A percentile compares a stretch with the other conserved stretches of the same genome.
Evolutionary conservation across 2,113 vertebrate species (phyloP).

Genomic region (Chaetodon auriga): DNA sequence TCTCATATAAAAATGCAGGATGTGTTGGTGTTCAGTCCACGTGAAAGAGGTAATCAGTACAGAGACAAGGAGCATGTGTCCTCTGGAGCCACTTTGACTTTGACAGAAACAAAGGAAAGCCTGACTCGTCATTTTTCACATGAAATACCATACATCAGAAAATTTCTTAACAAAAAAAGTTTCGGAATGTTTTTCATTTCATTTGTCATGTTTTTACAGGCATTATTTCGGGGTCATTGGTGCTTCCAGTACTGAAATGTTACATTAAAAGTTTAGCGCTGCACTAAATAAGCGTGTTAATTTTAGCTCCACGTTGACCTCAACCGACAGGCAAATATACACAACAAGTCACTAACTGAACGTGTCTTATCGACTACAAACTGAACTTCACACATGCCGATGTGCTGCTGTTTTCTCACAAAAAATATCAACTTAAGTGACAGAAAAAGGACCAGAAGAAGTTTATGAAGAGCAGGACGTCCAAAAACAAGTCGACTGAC

Average conservation of each 20-base stretch:
- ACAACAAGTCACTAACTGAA: not conserved
- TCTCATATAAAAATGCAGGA: not conserved
- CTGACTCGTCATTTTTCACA: slow-evolving; percentile 18
- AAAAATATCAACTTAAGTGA: not conserved
- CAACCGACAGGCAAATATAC: not conserved
- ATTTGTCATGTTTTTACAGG: not conserved
- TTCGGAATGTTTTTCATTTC: not conserved
- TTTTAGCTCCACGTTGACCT: slow-evolving; percentile 13
- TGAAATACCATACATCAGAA: not conserved
- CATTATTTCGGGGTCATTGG: not conserved
- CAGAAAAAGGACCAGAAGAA: not conserved
- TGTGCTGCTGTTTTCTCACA: too few species aligned
- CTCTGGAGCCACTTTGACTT: slow-evolving; percentile 23
- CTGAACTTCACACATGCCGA: not conserved
- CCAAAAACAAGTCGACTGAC: not conserved
- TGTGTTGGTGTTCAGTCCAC: not conserved
- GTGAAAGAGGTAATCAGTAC: not conserved
- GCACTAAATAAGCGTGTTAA: not conserved
- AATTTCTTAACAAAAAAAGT: not conserved
- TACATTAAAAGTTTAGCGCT: not conserved
- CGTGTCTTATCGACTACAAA: not conserved
- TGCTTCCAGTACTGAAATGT: not conserved
- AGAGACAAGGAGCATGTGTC: slow-evolving; percentile 27
- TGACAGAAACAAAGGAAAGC: slow-evolving; percentile 1
- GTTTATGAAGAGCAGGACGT: not conserved